phyloP scores from a whole-genome alignment of 92 coral and sea anemone genomes.

The Epizoanthus fatuus region DNA sequence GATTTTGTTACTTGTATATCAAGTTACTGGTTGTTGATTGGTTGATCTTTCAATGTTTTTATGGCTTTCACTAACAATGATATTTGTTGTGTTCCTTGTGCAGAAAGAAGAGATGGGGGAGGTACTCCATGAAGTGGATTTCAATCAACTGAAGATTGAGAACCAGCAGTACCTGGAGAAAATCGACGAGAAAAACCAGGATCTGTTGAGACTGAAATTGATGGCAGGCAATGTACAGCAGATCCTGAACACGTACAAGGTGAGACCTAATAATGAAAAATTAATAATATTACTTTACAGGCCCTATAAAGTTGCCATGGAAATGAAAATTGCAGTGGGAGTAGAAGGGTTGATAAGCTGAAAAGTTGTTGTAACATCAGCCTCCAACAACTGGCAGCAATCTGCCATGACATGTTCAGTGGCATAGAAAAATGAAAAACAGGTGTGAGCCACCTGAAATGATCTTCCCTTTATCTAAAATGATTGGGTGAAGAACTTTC shows the following conservation, averaged over 20 bases:
- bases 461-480: too few species aligned
- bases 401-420: too few species aligned
- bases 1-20: too few species aligned
- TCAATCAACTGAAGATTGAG: constrained; percentile 97
- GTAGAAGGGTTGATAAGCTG: too few species aligned
- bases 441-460: too few species aligned
- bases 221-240: constrained; percentile 98
- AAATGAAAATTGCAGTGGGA: too few species aligned
- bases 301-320: too few species aligned
- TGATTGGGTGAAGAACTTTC: too few species aligned
- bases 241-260: constrained; percentile 97
- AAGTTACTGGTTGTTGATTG: neutral
- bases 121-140: constrained; percentile 98
- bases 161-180: constrained; percentile 98
- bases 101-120: constrained; percentile 99
- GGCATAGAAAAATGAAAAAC: too few species aligned
- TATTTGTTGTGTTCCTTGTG: neutral
- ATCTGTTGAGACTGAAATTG: constrained; percentile 91
- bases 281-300: too few species aligned
- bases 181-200: constrained; percentile 99
- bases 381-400: too few species aligned
- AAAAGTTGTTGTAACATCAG: too few species aligned
- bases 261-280: constrained; percentile 28
- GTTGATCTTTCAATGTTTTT: neutral
- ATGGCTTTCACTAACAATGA: neutral